Evolutionary conservation across 2,888 invertebrate genomes (phyloP).

Genomic region (Idaea dimidiata): DNA sequence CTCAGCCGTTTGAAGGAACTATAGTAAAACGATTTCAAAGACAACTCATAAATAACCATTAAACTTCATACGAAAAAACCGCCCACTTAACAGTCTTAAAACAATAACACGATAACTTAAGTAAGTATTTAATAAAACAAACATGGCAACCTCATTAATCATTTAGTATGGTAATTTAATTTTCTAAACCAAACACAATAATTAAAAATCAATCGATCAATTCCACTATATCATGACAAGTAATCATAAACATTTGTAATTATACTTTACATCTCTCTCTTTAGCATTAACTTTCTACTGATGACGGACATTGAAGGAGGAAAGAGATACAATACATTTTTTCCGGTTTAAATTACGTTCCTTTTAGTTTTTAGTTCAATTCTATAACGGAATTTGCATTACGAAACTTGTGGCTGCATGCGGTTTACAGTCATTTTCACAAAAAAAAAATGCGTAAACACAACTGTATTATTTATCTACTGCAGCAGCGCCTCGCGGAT

Average conservation of each 20-base stretch:
- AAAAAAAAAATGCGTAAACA: too few species aligned
- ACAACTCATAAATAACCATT: neutral
- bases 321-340: neutral
- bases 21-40: neutral
- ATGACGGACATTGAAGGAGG: slow-evolving; percentile 11
- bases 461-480: too few species aligned
- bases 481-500: too few species aligned
- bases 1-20: neutral
- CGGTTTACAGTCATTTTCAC: too few species aligned
- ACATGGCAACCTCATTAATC: slow-evolving; percentile 20
- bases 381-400: too few species aligned
- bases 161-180: slow-evolving; percentile 27
- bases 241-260: slow-evolving; percentile 42
- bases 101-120: neutral
- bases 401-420: too few species aligned
- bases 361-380: too few species aligned
- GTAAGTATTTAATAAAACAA: neutral
- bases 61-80: neutral
- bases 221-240: slow-evolving; percentile 40
- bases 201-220: slow-evolving; percentile 41
- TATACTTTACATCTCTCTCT: slow-evolving; percentile 37
- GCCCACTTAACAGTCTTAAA: neutral
- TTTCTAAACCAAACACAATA: slow-evolving; percentile 33
- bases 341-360: slow-evolving; percentile 1
- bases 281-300: slow-evolving; percentile 51